These are phyloP conservation scores for Myiagra hebetior DNA, from an alignment of 2,113 vertebrate species.

Conservation along the genomic window DNA sequence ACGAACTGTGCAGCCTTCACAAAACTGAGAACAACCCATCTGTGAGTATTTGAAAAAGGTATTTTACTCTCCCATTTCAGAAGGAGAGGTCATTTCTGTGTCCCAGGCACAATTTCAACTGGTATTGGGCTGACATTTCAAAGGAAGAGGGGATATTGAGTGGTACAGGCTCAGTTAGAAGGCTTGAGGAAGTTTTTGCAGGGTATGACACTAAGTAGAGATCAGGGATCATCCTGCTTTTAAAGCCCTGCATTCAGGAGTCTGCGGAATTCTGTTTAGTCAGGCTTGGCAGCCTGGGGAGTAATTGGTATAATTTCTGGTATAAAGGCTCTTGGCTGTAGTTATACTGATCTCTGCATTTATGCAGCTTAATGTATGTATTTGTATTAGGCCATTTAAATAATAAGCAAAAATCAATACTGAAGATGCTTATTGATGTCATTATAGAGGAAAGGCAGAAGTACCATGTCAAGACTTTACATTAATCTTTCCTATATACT, in stretches of 20 bases:
- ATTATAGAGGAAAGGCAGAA: not conserved
- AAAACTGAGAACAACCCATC: not conserved
- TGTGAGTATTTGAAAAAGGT: not conserved
- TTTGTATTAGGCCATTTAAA: constrained; percentile 5
- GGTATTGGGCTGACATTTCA: not conserved
- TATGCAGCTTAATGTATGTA: not conserved
- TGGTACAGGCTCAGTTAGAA: not conserved
- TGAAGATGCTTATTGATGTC: not conserved
- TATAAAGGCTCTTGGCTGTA: not conserved
- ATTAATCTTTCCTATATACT: not conserved
- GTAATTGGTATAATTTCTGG: not conserved
- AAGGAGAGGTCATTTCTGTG: not conserved
- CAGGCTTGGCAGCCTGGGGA: not conserved
- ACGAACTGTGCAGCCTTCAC: not conserved
- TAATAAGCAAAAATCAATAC: constrained; percentile 35
- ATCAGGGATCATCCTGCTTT: not conserved
- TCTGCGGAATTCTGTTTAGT: not conserved
- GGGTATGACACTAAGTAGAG: not conserved
- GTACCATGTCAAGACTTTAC: not conserved
- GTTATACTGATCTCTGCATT: not conserved
- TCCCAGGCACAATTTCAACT: not conserved
- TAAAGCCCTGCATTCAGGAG: not conserved
- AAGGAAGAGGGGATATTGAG: not conserved
- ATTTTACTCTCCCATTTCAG: not conserved
- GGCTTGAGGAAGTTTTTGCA: not conserved